A percentile compares a stretch with the other conserved stretches of the same genome.
These are phyloP conservation scores for Oophaga pumilio DNA, from an alignment of 2,113 vertebrate genomes.

Conservation along the genomic window DNA sequence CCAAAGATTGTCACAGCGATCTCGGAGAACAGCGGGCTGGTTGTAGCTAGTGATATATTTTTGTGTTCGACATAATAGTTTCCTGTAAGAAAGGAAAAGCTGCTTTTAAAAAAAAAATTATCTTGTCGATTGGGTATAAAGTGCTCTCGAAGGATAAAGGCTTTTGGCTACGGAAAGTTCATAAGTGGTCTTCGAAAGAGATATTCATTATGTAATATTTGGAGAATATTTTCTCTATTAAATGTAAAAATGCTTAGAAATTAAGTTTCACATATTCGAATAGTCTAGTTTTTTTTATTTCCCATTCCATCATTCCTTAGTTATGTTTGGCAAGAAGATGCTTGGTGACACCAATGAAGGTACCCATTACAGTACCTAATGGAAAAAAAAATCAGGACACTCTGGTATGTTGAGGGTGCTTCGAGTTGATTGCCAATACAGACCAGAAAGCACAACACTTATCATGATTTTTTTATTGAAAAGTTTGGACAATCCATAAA, in stretches of 20 bases:
- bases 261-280: not conserved
- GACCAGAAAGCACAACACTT: too few relatives aligned
- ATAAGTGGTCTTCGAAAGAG: not conserved
- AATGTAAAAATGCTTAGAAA: not conserved
- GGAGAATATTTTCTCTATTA: not conserved
- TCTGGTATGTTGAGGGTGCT: too few relatives aligned
- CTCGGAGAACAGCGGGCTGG: constrained; percentile 1
- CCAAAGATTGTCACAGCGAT: constrained; percentile 18
- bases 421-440: too few relatives aligned
- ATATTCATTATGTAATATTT: too few relatives aligned
- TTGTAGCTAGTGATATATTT: constrained; percentile 17
- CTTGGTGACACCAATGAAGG: too few relatives aligned
- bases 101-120: not conserved
- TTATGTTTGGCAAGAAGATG: too few relatives aligned
- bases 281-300: too few relatives aligned
- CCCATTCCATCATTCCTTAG: too few relatives aligned
- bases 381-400: too few relatives aligned
- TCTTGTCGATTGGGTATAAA: not conserved
- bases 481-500: too few relatives aligned
- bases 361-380: too few relatives aligned
- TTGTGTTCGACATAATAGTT: constrained; percentile 34
- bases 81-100: constrained; percentile 15
- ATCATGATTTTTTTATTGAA: too few relatives aligned
- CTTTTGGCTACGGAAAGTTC: not conserved
- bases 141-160: not conserved